Percentiles rank a stretch among this genome's conserved stretches.
Evolutionary conservation across 2,797 vertebrate genomes (phyloP).

Genomic region (Tinamus major): DNA sequence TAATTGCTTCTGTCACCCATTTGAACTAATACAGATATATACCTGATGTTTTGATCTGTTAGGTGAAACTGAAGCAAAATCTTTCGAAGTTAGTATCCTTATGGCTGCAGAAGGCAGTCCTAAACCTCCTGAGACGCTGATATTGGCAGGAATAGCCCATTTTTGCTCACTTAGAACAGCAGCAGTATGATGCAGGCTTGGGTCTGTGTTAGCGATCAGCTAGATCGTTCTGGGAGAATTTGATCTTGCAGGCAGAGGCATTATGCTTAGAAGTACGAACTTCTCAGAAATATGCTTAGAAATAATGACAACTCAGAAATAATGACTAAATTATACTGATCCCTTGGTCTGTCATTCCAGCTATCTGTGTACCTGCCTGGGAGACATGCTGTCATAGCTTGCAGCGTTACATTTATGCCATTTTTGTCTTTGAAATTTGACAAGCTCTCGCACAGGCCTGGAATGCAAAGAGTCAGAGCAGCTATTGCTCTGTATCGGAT

Average conservation of each 20-base stretch:
- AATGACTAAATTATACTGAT: not conserved
- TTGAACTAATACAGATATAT: not conserved
- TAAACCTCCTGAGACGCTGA: not conserved
- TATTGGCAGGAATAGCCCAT: not conserved
- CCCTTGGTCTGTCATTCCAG: not conserved
- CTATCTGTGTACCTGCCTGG: not conserved
- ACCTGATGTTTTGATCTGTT: not conserved
- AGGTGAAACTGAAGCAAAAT: not conserved
- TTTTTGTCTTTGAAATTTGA: not conserved
- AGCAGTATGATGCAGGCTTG: accelerated
- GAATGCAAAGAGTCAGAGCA: not conserved
- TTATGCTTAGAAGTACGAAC: not conserved
- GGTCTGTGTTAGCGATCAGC: not conserved
- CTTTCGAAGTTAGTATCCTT: not conserved
- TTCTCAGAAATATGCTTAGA: too few species aligned
- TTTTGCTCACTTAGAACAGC: not conserved
- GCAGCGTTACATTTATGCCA: not conserved
- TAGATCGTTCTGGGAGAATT: not conserved
- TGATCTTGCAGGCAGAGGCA: accelerated
- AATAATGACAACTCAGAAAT: not conserved
- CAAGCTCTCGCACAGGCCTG: not conserved
- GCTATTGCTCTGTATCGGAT: not conserved
- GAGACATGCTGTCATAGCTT: not conserved
- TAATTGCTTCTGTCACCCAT: not conserved
- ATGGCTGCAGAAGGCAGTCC: not conserved